Conservation (phyloP, 1,140 invertebrate genomes). For the Apis mellifera region DNA sequence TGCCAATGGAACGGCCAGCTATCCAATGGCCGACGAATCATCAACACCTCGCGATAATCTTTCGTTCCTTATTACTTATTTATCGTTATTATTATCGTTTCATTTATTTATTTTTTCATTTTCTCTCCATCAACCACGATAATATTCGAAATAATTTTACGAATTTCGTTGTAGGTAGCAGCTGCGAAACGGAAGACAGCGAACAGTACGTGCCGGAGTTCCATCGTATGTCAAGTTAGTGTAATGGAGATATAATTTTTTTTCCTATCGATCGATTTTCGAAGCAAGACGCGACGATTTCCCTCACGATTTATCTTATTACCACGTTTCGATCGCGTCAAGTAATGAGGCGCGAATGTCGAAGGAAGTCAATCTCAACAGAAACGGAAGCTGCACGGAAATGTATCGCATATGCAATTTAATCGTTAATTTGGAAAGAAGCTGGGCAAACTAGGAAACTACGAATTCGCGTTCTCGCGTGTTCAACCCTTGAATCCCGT, state of each 20-base stretch:
- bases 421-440: slow-evolving; percentile 26
- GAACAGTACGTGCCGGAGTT: slow-evolving; percentile 76
- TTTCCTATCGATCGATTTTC: too few species aligned
- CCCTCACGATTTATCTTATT: slow-evolving; percentile 2
- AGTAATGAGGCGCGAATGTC: background rate
- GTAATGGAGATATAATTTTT: background rate
- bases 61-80: background rate
- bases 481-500: background rate
- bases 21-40: background rate
- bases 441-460: background rate
- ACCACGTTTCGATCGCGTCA: background rate
- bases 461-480: background rate
- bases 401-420: slow-evolving; percentile 52
- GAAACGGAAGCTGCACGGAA: slow-evolving; percentile 56
- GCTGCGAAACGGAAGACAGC: slow-evolving; percentile 76
- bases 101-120: background rate
- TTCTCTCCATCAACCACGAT: too few species aligned
- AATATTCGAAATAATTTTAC: background rate
- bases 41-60: background rate
- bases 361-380: slow-evolving; percentile 62
- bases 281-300: background rate
- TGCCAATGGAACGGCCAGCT: background rate
- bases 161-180: slow-evolving; percentile 69
- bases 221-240: slow-evolving; percentile 70
- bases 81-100: background rate